Evolutionary conservation across 2,113 vertebrate species (phyloP), one percentile per base, ranked within the genome.

Genomic region (Barnardius zonarius): DNA sequence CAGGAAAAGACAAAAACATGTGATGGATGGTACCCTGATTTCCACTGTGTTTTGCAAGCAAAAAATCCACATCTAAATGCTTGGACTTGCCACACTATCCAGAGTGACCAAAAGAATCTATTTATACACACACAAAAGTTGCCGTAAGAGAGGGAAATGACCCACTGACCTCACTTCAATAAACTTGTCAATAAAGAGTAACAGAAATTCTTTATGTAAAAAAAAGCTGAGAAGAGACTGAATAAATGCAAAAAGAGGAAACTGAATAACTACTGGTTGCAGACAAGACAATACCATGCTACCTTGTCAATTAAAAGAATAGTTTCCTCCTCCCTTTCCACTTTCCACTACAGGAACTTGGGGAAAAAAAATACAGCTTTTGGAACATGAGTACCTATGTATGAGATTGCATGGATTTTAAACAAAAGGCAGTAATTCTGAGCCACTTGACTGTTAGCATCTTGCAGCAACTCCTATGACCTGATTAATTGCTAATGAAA

Each of bases 401-500:
- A 41, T 37, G 59, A 86, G 25, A 54, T 19, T 63, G 13, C 24
- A 44, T 59, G 24, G 35, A 23, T 75, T 84, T 72, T 37, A 88
- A 85, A 92, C 39, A 49, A 88, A 88, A 77, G 27, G 6, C 16
- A 70, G 61, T 63, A 80, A 63, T 78, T 88, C 91, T 72, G 51
- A 95, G 43, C 23, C 52, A 67, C 59, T 77, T 95, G 72, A 68
- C 83, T 94, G 55, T 41, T 89, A 64, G 69, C 54, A 63, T 80
- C 55, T 83, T 90, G 86, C 39, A 93, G 54, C 25, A 72, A 67
- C 49, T 68, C 44, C 35, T 61, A 57, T 18, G 80, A 59, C n/a
- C 31, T 89, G 64, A 83, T 87, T 85, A 93, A 96, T 68, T 41
- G 88, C 78, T 55, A 95, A n/a, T 16, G 76, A 94, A 95, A 95